Evolutionary conservation across 2,113 vertebrate genomes (phyloP).

Genomic region (Paratilapia polleni): DNA sequence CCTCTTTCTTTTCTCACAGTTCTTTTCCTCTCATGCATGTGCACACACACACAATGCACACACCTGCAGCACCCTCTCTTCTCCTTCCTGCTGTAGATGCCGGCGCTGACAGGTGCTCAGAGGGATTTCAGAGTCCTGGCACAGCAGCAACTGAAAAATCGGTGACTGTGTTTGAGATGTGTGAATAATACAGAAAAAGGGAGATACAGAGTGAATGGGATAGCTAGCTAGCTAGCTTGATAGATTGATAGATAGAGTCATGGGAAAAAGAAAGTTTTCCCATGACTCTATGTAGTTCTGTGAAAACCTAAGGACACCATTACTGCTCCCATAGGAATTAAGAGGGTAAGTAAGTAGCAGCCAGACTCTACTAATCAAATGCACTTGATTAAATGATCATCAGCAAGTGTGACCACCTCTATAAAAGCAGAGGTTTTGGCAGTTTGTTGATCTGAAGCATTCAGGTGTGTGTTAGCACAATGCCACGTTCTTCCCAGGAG

Average conservation of each 20-base stretch:
- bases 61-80: conserved; percentile 20
- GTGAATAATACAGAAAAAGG: not conserved
- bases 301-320: no score
- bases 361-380: no score
- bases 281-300: no score
- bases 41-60: conserved; percentile 10
- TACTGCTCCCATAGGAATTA: no score
- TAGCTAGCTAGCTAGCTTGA: not conserved
- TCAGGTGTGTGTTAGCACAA: no score
- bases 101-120: conserved; percentile 66
- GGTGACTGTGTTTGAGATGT: conserved; percentile 10
- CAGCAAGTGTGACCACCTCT: no score
- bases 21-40: not conserved
- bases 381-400: no score
- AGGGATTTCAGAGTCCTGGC: conserved; percentile 65
- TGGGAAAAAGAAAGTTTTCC: no score
- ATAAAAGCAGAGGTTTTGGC: no score
- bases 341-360: no score
- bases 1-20: not conserved
- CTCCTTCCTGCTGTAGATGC: conserved; percentile 39
- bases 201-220: not conserved
- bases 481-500: no score
- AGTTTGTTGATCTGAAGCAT: no score
- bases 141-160: conserved; percentile 54
- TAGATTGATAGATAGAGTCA: conserved; percentile 16